A percentile compares a stretch with the other conserved stretches of the same genome.
Evolutionary conservation across 1,140 invertebrate species (phyloP).

Genomic region (Microplitis mediator): DNA sequence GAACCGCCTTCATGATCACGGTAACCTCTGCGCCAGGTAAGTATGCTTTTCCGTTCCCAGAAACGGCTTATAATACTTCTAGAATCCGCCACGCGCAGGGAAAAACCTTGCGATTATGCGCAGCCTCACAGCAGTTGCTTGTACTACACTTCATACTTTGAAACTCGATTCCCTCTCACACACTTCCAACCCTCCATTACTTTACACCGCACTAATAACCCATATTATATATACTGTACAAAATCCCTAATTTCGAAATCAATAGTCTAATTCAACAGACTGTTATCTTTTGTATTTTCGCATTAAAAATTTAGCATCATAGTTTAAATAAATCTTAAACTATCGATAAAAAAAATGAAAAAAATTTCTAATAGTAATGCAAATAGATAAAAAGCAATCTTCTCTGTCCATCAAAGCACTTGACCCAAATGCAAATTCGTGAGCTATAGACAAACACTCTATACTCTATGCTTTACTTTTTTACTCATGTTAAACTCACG

Average conservation of each 20-base stretch:
- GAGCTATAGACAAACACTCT: background rate
- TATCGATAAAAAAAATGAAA: background rate
- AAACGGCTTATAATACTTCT: background rate
- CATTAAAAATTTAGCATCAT: too few species aligned
- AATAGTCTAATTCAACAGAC: background rate
- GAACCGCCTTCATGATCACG: conserved; percentile 72
- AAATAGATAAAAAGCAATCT: background rate
- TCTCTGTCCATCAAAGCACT: background rate
- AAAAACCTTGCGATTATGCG: background rate
- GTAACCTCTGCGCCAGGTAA: conserved; percentile 67
- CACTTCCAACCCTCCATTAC: too few species aligned
- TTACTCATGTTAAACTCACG: background rate
- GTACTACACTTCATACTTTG: background rate
- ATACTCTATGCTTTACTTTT: too few species aligned
- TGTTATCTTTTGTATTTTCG: background rate
- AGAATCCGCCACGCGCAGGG: too few species aligned
- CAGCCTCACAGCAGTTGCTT: background rate
- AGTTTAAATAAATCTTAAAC: background rate
- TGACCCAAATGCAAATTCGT: background rate
- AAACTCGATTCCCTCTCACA: background rate
- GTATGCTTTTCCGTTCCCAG: conserved; percentile 49
- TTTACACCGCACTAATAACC: too few species aligned
- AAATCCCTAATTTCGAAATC: too few species aligned
- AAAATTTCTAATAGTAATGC: background rate
- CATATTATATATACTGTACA: too few species aligned